phyloP scores from a whole-genome alignment of 1,140 invertebrate species.

The Octopus sinensis region DNA sequence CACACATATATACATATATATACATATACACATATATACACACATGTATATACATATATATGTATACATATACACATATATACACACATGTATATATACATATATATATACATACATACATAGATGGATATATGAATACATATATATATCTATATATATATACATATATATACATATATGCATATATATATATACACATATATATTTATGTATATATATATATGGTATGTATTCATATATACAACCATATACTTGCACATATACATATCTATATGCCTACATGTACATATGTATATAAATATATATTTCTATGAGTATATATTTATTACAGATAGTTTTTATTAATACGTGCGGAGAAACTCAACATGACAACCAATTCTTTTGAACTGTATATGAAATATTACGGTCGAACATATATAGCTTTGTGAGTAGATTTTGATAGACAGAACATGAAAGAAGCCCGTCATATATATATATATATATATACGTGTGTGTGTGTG shows the following conservation, averaged over 20 bases:
- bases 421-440: no score
- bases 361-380: no score
- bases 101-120: neutral
- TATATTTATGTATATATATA: neutral
- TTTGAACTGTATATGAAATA: no score
- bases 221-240: no score
- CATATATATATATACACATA: neutral
- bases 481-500: no score
- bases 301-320: neutral
- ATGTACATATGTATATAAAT: neutral
- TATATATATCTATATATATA: constrained; percentile 1
- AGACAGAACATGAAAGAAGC: no score
- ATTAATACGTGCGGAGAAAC: no score
- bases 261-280: neutral
- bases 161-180: neutral
- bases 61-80: neutral
- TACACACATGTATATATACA: neutral
- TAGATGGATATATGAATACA: neutral
- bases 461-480: no score
- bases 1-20: neutral
- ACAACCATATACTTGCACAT: neutral
- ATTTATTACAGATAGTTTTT: no score
- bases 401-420: no score
- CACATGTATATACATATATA: neutral
- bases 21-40: neutral